These are phyloP conservation scores for Cossypha heuglini DNA, from an alignment of 2,797 vertebrate genomes.

Conservation along the genomic window DNA sequence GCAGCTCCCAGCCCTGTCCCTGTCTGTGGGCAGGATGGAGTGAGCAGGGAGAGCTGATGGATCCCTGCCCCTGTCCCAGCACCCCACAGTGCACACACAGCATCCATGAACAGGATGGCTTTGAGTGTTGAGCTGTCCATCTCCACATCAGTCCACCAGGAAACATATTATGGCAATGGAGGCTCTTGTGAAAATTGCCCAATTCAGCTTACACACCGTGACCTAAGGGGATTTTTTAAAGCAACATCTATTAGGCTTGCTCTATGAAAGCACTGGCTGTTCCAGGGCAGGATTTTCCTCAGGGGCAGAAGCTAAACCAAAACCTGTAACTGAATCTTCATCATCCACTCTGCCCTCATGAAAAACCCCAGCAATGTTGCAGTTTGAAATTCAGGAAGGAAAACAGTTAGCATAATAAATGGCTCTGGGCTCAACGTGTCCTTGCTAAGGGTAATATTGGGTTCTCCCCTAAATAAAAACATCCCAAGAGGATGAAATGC, in stretches of 20 bases:
- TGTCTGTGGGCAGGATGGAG: conserved; percentile 35
- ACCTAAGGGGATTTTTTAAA: neutral
- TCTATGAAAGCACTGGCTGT: neutral
- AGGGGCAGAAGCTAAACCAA: neutral
- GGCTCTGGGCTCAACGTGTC: neutral
- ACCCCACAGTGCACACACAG: neutral
- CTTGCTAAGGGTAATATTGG: neutral
- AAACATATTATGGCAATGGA: neutral
- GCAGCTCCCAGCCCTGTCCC: conserved; percentile 71
- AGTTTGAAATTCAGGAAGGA: conserved; percentile 6
- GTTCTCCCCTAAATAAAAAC: neutral
- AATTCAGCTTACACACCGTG: neutral
- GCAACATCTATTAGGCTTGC: neutral
- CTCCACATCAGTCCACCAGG: neutral
- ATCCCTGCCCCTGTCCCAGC: neutral
- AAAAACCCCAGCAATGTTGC: neutral
- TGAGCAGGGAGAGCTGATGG: conserved; percentile 33
- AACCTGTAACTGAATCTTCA: neutral
- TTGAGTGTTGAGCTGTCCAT: neutral
- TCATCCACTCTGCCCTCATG: neutral
- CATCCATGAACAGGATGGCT: neutral
- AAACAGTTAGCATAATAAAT: conserved; percentile 15
- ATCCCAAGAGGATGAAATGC: neutral
- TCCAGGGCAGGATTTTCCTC: conserved; percentile 1
- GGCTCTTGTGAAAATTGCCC: neutral